Evolutionary conservation across 2,888 invertebrate genomes (phyloP), one percentile per base, ranked within the genome.

Genomic region (Neocrepidodera transversa): DNA sequence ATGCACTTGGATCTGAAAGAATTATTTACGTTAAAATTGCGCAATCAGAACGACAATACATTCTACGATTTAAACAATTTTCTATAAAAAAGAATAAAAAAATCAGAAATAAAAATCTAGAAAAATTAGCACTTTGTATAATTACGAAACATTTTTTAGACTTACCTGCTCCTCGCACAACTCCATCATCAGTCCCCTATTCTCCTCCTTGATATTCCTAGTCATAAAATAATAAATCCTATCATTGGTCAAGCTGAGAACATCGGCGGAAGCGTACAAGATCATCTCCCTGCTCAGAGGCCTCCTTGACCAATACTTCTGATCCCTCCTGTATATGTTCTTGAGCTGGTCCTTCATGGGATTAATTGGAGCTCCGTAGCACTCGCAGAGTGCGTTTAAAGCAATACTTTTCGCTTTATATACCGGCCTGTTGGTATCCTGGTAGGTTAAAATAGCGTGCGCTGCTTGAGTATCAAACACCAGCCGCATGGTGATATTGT

Each of bases 321-420:
- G 93, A 78, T 94, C 93, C 67, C 90, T 84, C 32, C 91, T 83
- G 76, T 93, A 93, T 35, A 93, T 88, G 80, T 90, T 90, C 79
- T 93, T 93, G 56, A 93, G 79, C 75, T 93, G 93, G 76, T 95
- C 95, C 77, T 95, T 97, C 80, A 95, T 88, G 1, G 94, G 93
- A 81, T 95, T 96, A 74, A 88, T 85, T 0, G 93, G 91, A 45
- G 93, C 93, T 74, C 90, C 91, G 78, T 95, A 94, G 64, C 89
- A 84, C 79, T 95, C 92, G 79, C 96, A 96, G 53, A 97, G 83
- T 52, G 95, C 92, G 82, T 95, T 94, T 58, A 97, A 83, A 69
- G 94, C 93, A 45, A 95, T 88, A 77, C 93, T 93, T 81, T 96
- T 95, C 51, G 95, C 93, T 83, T 97, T 97, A 77, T 95, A 93